phyloP scores from a whole-genome alignment of 2,888 invertebrate species.

The Pherbina coryleti region DNA sequence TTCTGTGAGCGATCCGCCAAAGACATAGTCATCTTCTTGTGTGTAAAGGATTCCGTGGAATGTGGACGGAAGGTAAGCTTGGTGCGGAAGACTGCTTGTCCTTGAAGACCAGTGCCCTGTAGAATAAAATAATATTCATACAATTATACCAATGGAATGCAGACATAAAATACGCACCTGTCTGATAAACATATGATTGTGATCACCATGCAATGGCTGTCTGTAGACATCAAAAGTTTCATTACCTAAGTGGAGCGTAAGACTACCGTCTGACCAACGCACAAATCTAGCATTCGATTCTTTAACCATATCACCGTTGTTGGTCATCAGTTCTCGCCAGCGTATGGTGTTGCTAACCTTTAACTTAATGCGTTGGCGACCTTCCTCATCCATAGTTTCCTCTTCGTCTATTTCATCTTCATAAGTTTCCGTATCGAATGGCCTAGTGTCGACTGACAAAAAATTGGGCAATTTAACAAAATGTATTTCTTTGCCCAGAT shows the following conservation, averaged over 20 bases:
- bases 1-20: constrained; percentile 95
- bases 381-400: constrained; percentile 97
- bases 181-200: constrained; percentile 96
- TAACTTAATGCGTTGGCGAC: constrained; percentile 84
- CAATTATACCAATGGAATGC: background rate
- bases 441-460: constrained; percentile 96
- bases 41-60: constrained; percentile 98
- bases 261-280: constrained; percentile 97
- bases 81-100: constrained; percentile 96
- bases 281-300: constrained; percentile 97
- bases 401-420: constrained; percentile 99
- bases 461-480: constrained; percentile 99
- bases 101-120: constrained; percentile 92
- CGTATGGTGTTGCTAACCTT: constrained; percentile 98
- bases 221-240: constrained; percentile 99
- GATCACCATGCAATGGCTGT: constrained; percentile 93
- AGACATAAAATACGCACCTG: constrained; percentile 71
- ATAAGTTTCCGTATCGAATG: constrained; percentile 94
- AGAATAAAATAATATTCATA: background rate
- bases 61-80: constrained; percentile 98
- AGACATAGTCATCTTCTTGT: constrained; percentile 98
- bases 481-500: constrained; percentile 91
- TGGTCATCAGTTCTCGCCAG: constrained; percentile 89
- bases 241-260: constrained; percentile 95
- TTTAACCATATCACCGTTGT: constrained; percentile 83